Percentiles rank a stretch among this genome's conserved stretches.
These are phyloP conservation scores for Eulemur coronatus DNA, from an alignment of 2,797 vertebrate species.

Conservation along the genomic window DNA sequence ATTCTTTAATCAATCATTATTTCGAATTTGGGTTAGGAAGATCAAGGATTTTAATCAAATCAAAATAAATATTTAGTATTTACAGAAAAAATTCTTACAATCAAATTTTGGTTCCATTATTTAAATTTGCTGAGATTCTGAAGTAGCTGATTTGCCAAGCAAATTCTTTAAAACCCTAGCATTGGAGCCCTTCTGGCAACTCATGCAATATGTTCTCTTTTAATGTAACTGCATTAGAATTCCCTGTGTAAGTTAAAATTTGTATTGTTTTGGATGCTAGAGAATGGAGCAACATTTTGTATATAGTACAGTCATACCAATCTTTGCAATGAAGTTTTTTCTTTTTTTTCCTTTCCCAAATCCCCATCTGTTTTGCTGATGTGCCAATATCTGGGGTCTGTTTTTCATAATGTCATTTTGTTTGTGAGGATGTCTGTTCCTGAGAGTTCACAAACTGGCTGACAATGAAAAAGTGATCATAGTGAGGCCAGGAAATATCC, in stretches of 20 bases:
- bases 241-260: conserved; percentile 37
- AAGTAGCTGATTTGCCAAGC: background rate
- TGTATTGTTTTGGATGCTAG: background rate
- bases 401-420: conserved; percentile 78
- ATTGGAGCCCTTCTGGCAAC: background rate
- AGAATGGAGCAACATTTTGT: conserved; percentile 42
- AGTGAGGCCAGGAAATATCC: conserved; percentile 61
- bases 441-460: conserved; percentile 68
- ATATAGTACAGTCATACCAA: conserved; percentile 23
- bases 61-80: background rate
- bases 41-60: background rate
- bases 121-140: conserved; percentile 1
- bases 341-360: conserved; percentile 55
- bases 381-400: conserved; percentile 71
- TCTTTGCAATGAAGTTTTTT: conserved; percentile 28
- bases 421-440: conserved; percentile 79
- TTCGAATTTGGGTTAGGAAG: background rate
- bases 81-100: background rate
- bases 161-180: background rate
- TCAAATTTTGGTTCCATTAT: background rate
- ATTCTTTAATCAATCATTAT: background rate
- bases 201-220: background rate
- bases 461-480: conserved; percentile 65
- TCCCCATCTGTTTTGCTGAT: conserved; percentile 77
- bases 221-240: background rate